phyloP scores from a whole-genome alignment of 2,888 invertebrate species.

The Carterocephalus palaemon region DNA sequence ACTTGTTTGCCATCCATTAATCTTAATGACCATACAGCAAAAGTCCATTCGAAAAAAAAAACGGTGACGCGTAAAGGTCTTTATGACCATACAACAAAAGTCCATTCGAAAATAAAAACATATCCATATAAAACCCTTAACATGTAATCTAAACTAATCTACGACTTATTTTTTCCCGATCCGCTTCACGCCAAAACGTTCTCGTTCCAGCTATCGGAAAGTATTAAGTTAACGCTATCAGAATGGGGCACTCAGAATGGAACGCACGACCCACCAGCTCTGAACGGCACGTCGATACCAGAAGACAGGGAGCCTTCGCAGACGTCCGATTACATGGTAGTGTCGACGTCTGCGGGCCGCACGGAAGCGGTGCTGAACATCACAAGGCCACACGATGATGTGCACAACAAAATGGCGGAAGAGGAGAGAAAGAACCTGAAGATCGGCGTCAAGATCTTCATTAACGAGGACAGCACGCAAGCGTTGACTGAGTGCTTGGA shows the following conservation, averaged over 20 bases:
- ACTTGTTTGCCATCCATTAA: too few relatives aligned
- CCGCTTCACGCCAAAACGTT: not conserved
- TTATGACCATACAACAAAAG: too few relatives aligned
- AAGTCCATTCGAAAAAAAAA: too few relatives aligned
- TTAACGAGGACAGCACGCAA: slow-evolving; percentile 83
- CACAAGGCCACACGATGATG: slow-evolving; percentile 80
- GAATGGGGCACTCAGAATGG: slow-evolving; percentile 65
- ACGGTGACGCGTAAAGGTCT: too few relatives aligned
- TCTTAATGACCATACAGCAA: too few relatives aligned
- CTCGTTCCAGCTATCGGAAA: slow-evolving; percentile 64
- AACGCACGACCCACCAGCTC: slow-evolving; percentile 31
- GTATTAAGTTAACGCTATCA: slow-evolving; percentile 69
- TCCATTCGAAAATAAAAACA: too few relatives aligned
- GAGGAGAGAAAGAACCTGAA: slow-evolving; percentile 87
- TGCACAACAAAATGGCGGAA: slow-evolving; percentile 81
- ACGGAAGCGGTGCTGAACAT: slow-evolving; percentile 70
- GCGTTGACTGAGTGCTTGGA: slow-evolving; percentile 85
- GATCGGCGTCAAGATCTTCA: slow-evolving; percentile 91
- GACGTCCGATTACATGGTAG: slow-evolving; percentile 58
- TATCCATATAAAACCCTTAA: too few relatives aligned
- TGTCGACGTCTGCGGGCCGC: slow-evolving; percentile 45
- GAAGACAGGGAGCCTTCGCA: slow-evolving; percentile 37
- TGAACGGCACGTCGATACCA: slow-evolving; percentile 49
- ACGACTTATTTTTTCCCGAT: too few relatives aligned
- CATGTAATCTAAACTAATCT: too few relatives aligned